Conservation (phyloP, 2,888 invertebrate genomes). For the Ramazzottius varieornatus region DNA sequence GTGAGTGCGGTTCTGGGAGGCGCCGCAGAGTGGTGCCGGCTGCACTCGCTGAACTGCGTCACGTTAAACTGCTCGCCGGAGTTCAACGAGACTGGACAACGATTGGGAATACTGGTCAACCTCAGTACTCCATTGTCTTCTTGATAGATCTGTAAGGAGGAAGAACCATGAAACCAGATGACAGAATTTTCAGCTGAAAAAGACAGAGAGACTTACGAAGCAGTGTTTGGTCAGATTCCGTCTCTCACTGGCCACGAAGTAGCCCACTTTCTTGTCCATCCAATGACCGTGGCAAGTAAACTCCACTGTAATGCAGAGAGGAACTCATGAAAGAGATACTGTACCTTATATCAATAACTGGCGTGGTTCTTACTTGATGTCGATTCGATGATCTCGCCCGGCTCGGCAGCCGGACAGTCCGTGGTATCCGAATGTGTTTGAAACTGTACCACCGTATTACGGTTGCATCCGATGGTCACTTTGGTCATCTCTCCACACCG, state of each 20-base stretch:
- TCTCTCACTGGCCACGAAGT: neutral
- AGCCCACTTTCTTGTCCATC: neutral
- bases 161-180: neutral
- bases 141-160: neutral
- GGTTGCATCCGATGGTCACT: neutral
- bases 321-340: neutral
- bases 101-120: neutral
- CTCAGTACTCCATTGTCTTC: neutral
- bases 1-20: too few relatives aligned
- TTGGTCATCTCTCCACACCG: neutral
- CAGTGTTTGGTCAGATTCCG: neutral
- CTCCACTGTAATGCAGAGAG: constrained; percentile 2
- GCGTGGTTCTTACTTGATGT: neutral
- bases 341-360: neutral
- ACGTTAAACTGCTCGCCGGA: neutral
- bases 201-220: neutral
- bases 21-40: too few relatives aligned
- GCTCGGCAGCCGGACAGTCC: neutral
- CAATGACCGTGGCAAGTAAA: neutral
- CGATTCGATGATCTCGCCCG: neutral
- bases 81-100: neutral
- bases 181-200: neutral
- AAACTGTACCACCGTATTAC: neutral
- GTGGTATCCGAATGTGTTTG: neutral
- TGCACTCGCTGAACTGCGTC: neutral